Evolutionary conservation across 2,113 vertebrate genomes (phyloP), one percentile per base, ranked within the genome.

Genomic region (Tenebrosternarchus preto): DNA sequence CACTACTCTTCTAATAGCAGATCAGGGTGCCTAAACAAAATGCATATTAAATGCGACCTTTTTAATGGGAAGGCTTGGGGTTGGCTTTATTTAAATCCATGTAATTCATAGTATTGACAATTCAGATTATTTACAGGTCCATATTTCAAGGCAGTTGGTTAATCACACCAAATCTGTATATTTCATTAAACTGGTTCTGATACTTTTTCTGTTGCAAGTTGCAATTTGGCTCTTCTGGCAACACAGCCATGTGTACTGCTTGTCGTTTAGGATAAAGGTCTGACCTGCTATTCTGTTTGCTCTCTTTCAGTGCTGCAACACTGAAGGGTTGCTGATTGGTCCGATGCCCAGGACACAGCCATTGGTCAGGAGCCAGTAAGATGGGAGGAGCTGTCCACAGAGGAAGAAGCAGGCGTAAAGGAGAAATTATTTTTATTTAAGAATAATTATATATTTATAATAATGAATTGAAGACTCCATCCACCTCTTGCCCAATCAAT

Each of bases 271-370:
- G 43, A 16, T 3, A 36, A 59, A 75, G 39, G 12, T 53, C 29
- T 72, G 57, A 72, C 59, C 64, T 53, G 55, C 85, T 86, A 83
- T 89, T 86, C 84, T 89, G 83, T 91, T 90, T 88, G 88, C 87
- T 92, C 83, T 92, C 93, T 93, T 93, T 87, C 94, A 97, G 96
- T 91, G 88, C 94, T 87, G 92, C 95, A 90, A 91, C 95, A 89
- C 89, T 97, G 94, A 94, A 94, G 92, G 94, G 85, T 91, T 89
- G 94, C 93, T 95, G 95, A 93, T 89, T 86, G 83, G 74, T 89
- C 92, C 85, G 83, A 90, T 88, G 56, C 36, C 46, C 31, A 88
- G 86, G 88, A 89, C 89, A 92, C 90, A 85, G 89, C 92, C 90
- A 93, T 86, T 84, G 84, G 83, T 69, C 64, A 68, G 71, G 73